A percentile compares a stretch with the other conserved stretches of the same genome.
phyloP scores from a whole-genome alignment of 1,140 invertebrate genomes.

The Sinonovacula constricta region DNA sequence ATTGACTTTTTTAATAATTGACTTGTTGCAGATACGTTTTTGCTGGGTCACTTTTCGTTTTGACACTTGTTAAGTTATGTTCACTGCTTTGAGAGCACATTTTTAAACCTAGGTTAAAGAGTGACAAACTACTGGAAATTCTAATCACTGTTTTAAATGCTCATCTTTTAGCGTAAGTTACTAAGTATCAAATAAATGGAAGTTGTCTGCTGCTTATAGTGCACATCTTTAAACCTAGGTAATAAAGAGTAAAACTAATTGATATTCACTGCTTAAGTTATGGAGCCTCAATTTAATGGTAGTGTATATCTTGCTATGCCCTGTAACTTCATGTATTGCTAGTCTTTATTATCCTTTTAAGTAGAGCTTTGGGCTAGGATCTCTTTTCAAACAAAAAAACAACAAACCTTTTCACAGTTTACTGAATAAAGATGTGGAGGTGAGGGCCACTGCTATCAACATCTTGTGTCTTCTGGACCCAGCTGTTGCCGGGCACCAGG shows the following conservation, averaged over 20 bases:
- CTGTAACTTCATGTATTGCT: not conserved
- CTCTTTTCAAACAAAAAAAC: not conserved
- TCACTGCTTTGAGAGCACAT: too few species aligned
- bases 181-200: too few species aligned
- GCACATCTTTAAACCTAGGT: not conserved
- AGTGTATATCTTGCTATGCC: not conserved
- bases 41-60: too few species aligned
- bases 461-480: constrained; percentile 55
- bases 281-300: not conserved
- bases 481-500: constrained; percentile 40
- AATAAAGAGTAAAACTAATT: not conserved
- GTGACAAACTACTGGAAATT: too few species aligned
- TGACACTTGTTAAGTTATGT: too few species aligned
- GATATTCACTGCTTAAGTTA: not conserved
- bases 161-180: too few species aligned
- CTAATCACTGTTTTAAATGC: too few species aligned
- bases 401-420: constrained; percentile 35
- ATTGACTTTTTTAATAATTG: too few species aligned
- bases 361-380: not conserved
- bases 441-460: constrained; percentile 57
- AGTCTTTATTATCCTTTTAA: not conserved
- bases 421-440: constrained; percentile 56
- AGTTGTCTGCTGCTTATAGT: too few species aligned
- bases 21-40: too few species aligned
- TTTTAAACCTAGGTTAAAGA: too few species aligned